These are phyloP conservation scores for Ophioninae sp. DNA, from an alignment of 2,888 invertebrate species.

Conservation along the genomic window DNA sequence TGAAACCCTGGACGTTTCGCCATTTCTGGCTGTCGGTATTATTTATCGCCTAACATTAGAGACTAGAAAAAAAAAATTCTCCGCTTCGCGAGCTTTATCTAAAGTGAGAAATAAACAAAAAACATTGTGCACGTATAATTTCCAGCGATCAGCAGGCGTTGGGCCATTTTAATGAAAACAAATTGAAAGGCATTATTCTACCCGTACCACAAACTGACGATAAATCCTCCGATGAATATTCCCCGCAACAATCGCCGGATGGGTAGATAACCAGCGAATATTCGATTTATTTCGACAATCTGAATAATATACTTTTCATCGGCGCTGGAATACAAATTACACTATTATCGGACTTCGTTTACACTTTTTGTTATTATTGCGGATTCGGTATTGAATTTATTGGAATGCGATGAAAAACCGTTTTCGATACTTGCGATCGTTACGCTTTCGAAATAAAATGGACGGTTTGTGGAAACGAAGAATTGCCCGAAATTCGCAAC, in stretches of 20 bases:
- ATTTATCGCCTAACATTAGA: conserved; percentile 26
- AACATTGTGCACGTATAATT: background rate
- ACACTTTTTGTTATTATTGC: background rate
- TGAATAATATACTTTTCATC: background rate
- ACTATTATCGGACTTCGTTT: background rate
- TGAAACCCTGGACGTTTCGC: conserved; percentile 5
- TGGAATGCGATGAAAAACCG: background rate
- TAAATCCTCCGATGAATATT: background rate
- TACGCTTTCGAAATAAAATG: background rate
- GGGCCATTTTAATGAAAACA: background rate
- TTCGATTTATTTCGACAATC: background rate
- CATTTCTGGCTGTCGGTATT: conserved; percentile 14
- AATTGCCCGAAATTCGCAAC: background rate
- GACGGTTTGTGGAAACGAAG: background rate
- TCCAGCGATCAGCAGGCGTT: background rate
- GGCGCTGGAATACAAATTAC: background rate
- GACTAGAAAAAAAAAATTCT: conserved; percentile 2
- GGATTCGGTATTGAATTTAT: background rate
- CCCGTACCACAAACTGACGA: background rate
- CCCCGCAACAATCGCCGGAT: background rate
- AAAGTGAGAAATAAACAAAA: background rate
- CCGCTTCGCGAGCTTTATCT: background rate
- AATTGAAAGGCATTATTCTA: background rate
- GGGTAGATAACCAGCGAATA: background rate
- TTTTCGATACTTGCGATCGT: background rate